Conservation (phyloP, 2,888 invertebrate genomes). For the Lordiphosa andalusiaca region DNA sequence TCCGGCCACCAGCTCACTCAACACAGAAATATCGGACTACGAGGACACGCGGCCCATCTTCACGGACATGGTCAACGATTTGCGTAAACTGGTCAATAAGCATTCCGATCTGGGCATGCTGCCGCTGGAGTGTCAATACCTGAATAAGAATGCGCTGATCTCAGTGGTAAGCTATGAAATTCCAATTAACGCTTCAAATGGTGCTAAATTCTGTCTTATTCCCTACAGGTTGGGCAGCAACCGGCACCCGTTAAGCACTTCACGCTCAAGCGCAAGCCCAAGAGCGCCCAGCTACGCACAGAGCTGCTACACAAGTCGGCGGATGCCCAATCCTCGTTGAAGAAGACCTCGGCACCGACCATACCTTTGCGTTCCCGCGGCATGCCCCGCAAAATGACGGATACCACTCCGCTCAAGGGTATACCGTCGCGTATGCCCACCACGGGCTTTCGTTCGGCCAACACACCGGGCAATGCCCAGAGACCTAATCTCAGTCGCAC, state of each 20-base stretch:
- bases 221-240: constrained; percentile 87
- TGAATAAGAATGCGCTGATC: constrained; percentile 94
- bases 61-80: constrained; percentile 92
- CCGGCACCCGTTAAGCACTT: constrained; percentile 94
- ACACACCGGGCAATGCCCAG: constrained; percentile 77
- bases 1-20: constrained; percentile 93
- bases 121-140: constrained; percentile 97
- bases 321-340: constrained; percentile 93
- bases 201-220: not conserved
- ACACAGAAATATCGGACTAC: constrained; percentile 92
- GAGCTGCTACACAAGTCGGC: constrained; percentile 95
- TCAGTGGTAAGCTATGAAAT: constrained; percentile 85
- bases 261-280: constrained; percentile 94
- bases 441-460: constrained; percentile 83
- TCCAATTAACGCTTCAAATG: rapidly evolving
- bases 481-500: constrained; percentile 83
- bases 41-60: constrained; percentile 95
- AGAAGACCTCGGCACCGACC: constrained; percentile 92
- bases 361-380: constrained; percentile 92
- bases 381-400: constrained; percentile 98
- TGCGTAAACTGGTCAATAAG: constrained; percentile 90
- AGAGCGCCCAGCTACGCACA: constrained; percentile 93
- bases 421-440: constrained; percentile 90
- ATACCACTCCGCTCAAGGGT: constrained; percentile 95
- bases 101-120: constrained; percentile 92